A percentile compares a stretch with the other conserved stretches of the same genome.
Evolutionary conservation across 2,113 vertebrate species (phyloP).

Genomic region (Erythrocercus mccallii): DNA sequence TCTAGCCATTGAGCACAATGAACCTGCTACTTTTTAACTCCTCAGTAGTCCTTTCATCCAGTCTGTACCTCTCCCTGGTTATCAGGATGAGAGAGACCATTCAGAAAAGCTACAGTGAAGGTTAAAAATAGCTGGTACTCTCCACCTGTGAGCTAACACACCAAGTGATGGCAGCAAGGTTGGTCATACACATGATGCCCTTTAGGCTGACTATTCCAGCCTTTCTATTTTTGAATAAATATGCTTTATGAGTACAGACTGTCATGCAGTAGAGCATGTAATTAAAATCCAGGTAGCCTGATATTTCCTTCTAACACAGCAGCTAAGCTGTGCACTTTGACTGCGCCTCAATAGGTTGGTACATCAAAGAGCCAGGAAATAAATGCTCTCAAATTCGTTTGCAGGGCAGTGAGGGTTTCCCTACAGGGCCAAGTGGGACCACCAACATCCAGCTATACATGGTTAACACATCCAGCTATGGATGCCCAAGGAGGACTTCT

Average conservation of each 20-base stretch:
- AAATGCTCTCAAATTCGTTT: background rate
- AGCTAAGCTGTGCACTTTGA: background rate
- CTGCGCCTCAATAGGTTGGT: fast-evolving
- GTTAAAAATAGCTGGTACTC: background rate
- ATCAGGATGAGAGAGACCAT: background rate
- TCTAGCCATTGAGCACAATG: background rate
- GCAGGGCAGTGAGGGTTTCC: background rate
- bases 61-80: background rate
- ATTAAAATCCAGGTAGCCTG: background rate
- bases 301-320: background rate
- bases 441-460: background rate
- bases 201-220: background rate
- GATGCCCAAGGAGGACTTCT: background rate
- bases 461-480: background rate
- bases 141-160: background rate
- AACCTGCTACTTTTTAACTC: background rate
- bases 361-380: background rate
- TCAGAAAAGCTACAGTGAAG: background rate
- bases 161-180: background rate
- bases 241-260: background rate
- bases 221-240: background rate
- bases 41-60: background rate
- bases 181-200: background rate
- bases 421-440: fast-evolving
- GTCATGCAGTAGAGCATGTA: background rate